phyloP scores from a whole-genome alignment of 1,140 invertebrate species.

The Halesus radiatus region DNA sequence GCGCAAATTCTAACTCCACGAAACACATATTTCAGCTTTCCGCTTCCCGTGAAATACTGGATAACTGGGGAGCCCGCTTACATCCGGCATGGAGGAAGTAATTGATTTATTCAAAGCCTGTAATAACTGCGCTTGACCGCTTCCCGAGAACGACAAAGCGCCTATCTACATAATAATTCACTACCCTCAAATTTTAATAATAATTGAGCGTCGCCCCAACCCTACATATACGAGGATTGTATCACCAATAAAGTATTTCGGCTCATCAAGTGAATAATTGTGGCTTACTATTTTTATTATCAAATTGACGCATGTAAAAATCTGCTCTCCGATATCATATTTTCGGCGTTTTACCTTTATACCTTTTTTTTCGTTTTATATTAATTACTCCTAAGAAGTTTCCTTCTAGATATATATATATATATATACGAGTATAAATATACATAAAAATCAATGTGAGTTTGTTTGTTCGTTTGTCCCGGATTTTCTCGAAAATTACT shows the following conservation, averaged over 20 bases:
- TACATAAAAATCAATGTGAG: too few species aligned
- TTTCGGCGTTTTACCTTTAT: too few species aligned
- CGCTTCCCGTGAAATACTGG: not conserved
- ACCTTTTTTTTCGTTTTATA: too few species aligned
- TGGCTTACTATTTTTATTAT: not conserved
- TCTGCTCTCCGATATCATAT: too few species aligned
- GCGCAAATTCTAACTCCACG: too few species aligned
- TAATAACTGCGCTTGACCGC: slow-evolving; percentile 34
- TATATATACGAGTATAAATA: too few species aligned
- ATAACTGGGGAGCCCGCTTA: not conserved
- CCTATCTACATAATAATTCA: slow-evolving; percentile 11
- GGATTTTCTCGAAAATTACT: too few species aligned
- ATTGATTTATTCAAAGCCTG: slow-evolving; percentile 19
- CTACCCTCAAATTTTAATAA: slow-evolving; percentile 12
- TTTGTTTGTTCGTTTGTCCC: too few species aligned
- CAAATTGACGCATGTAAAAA: too few species aligned
- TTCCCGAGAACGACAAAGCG: slow-evolving; percentile 4
- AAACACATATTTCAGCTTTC: not conserved
- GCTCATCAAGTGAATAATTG: not conserved
- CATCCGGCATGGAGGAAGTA: slow-evolving; percentile 1
- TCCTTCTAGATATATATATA: too few species aligned
- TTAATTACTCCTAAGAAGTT: too few species aligned
- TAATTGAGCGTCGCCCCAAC: not conserved
- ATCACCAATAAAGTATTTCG: too few species aligned
- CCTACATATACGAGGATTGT: not conserved